Base-by-base conservation (phyloP, 2,113 vertebrate species). In the Gallinago media region DNA sequence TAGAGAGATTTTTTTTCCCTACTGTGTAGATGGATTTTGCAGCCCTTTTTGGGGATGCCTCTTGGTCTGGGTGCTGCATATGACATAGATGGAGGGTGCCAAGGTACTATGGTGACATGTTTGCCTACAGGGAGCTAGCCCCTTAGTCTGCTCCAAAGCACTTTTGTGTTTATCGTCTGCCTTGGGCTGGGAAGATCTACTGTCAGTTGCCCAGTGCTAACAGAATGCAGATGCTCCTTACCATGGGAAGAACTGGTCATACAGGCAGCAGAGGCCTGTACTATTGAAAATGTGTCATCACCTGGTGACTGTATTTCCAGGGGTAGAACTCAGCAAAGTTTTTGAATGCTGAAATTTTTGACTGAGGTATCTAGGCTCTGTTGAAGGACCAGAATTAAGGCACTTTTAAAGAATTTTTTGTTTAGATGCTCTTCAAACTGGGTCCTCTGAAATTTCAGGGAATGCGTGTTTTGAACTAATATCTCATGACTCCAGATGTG, bases 41-140 rank as follows among this genome's bases (percentile, higher is more conserved):
- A 85, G 52, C 34, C 32, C 56, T 36, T 50, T 79, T 56, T 56
- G 34, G 52, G 29, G 29, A 26, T 63, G 15, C 5, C 13, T 58
- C 38, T 87, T 22, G 14, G 18, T 6, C 56, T 68, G 58, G 38
- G 47, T 2, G 3, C 38, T 61, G 58, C 49, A 40, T 0, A 1
- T 59, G 66, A 85, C 68, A 31, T 9, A 79, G 83, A 65, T 9
- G n/a, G 38, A 89, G 65, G 42, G 12, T 89, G 42, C 82, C 3
- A 13, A 82, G 62, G 42, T 49, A 88, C 27, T 1, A 6, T 0
- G 0, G 47, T 59, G 32, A 26, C 84, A 32, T 1, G 7, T 72
- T 20, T 78, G 50, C 61, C 73, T 72, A 63, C n/a, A 23, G 1
- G 19, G 38, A 76, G 20, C 52, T 65, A 63, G 23, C 20, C 15